Evolutionary conservation across 2,888 invertebrate genomes (phyloP), one percentile per base, ranked within the genome.

Genomic region (Biston betularia): DNA sequence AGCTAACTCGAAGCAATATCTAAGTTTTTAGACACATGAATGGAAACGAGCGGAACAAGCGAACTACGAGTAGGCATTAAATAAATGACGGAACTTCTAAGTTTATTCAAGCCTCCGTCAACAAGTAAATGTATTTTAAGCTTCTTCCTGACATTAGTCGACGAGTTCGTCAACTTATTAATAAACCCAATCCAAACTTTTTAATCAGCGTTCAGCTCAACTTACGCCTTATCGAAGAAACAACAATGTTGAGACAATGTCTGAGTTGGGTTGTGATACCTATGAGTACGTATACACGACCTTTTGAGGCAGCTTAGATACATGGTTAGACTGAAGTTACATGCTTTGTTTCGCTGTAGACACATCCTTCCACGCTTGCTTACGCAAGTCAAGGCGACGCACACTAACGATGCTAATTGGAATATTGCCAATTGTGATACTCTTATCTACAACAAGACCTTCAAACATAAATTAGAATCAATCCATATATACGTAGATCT

Each of bases 321-420:
- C 61, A 53, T 40, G 52, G 64, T 63, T 44, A 44, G 12, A 63
- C 56, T 63, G 45, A 56, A 65, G 45, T 38, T 55, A 46, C 48
- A 35, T 65, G 63, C 67, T 66, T 64, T 70, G 70, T 69, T 68
- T 69, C 50, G 55, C 53, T 60, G 56, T 62, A 62, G 55, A 62
- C 55, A 68, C 56, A 71, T 66, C 66, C 60, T 65, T 60, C 63
- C 62, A 59, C 58, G 61, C 49, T 69, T 63, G 65, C 68, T 69
- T 72, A 69, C 68, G 70, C 65, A 69, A 68, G 55, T 42, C 55
- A 24, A 65, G 56, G 58, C 63, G 67, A 70, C 69, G 71, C 54
- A 57, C 58, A 68, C 72, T 74, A 71, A 75, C 72, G 59, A 71
- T 71, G 70, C 70, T 75, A 75, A 75, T 77, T 75, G 75, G 75